Evolutionary conservation across 2,113 vertebrate genomes (phyloP).

Genomic region (Saguinus midas): DNA sequence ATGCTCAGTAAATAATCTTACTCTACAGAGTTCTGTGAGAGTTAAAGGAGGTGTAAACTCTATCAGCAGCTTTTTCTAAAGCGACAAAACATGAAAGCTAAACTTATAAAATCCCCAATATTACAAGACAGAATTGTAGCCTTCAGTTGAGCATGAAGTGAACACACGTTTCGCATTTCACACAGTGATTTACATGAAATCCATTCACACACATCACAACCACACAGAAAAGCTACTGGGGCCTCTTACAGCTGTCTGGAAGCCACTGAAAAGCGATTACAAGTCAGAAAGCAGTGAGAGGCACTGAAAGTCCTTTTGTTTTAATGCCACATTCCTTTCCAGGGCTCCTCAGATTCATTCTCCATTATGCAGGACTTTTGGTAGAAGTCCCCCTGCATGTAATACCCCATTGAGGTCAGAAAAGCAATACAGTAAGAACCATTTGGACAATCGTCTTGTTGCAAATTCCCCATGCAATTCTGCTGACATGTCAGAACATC

Average conservation of each 20-base stretch:
- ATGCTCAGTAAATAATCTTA: background rate
- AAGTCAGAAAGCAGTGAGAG: background rate
- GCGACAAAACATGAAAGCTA: background rate
- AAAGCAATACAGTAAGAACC: background rate
- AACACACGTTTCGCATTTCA: background rate
- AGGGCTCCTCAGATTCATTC: slow-evolving; percentile 32
- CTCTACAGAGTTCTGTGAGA: background rate
- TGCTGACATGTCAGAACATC: background rate
- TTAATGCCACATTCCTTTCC: slow-evolving; percentile 16
- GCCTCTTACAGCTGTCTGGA: slow-evolving; percentile 37
- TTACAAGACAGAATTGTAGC: background rate
- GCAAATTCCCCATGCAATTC: background rate
- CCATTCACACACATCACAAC: background rate
- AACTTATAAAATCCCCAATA: background rate
- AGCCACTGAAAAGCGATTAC: background rate
- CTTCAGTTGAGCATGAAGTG: background rate
- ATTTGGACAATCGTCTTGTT: slow-evolving; percentile 35
- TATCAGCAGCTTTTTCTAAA: background rate
- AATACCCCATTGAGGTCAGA: slow-evolving; percentile 46
- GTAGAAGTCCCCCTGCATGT: background rate
- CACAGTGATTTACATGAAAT: background rate
- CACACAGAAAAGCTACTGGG: background rate
- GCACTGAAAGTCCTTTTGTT: slow-evolving; percentile 49
- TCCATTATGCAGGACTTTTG: background rate
- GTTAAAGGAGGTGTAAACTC: background rate